phyloP scores from a whole-genome alignment of 2,113 vertebrate genomes.

The Malaclemys terrapin region DNA sequence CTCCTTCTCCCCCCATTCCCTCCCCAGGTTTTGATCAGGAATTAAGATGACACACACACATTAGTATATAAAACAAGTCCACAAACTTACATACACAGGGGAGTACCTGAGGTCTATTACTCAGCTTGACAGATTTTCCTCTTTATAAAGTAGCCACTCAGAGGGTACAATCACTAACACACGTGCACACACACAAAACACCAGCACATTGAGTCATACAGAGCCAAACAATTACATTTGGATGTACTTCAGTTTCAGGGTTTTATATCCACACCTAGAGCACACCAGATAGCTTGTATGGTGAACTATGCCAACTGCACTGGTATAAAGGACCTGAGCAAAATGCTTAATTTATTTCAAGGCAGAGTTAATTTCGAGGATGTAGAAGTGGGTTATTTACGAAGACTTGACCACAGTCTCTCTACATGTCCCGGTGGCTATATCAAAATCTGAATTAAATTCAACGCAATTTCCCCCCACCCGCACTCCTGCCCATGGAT shows the following conservation, averaged over 20 bases:
- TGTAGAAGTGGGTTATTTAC: neutral
- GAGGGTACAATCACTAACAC: neutral
- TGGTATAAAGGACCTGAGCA: neutral
- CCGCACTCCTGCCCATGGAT: neutral
- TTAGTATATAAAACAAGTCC: neutral
- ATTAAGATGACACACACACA: neutral
- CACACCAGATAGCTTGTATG: neutral
- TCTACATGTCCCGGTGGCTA: neutral
- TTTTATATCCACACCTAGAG: neutral
- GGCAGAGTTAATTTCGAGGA: neutral
- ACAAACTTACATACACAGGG: slow-evolving; percentile 39
- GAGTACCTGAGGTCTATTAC: slow-evolving; percentile 43
- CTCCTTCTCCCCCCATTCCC: neutral
- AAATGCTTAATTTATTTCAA: slow-evolving; percentile 19
- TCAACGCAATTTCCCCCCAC: slow-evolving; percentile 7
- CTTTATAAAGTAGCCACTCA: neutral
- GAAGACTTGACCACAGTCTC: neutral
- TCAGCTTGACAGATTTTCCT: slow-evolving; percentile 6
- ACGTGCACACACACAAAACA: neutral
- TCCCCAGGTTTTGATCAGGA: neutral
- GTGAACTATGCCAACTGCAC: neutral
- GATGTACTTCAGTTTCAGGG: neutral
- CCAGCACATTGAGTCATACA: neutral
- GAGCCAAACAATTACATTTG: neutral
- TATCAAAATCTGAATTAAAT: slow-evolving; percentile 2